Evolutionary conservation across 2,113 vertebrate species (phyloP).

Genomic region (Tenebrosternarchus preto): DNA sequence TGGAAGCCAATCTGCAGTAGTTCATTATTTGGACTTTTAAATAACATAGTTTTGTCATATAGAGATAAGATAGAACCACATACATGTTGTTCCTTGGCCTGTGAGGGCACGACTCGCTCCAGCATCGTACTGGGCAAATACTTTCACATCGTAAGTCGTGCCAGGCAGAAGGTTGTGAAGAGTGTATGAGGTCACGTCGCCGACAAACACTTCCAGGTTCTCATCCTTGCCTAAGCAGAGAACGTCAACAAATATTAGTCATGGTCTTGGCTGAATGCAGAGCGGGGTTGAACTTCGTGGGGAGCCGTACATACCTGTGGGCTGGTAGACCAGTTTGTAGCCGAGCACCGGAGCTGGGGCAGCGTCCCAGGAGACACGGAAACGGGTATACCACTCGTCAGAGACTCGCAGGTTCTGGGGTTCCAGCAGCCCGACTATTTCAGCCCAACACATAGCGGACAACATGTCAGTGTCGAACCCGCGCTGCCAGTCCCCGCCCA

Average conservation of each 20-base stretch:
- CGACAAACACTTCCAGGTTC: constrained; percentile 87
- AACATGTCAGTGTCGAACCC: constrained; percentile 15
- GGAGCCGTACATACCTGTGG: constrained; percentile 77
- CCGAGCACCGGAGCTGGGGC: constrained; percentile 88
- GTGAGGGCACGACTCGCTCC: constrained; percentile 82
- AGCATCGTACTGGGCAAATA: constrained; percentile 88
- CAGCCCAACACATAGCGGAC: constrained; percentile 35
- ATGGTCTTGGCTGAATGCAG: neutral
- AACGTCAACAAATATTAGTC: neutral
- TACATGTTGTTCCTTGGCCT: constrained; percentile 92
- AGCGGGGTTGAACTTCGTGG: neutral
- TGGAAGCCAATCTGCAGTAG: too few relatives aligned
- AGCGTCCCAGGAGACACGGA: constrained; percentile 94
- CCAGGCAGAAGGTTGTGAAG: constrained; percentile 91
- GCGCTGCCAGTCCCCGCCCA: constrained; percentile 10
- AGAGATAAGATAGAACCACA: constrained; percentile 34
- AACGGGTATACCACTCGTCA: constrained; percentile 98
- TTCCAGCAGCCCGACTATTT: constrained; percentile 84
- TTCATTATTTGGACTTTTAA: neutral
- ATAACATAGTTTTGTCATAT: neutral
- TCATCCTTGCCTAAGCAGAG: constrained; percentile 77
- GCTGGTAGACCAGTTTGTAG: constrained; percentile 90
- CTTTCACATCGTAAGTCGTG: constrained; percentile 88
- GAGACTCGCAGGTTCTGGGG: constrained; percentile 92
- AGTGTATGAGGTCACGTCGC: constrained; percentile 88